Evolutionary conservation across 2,113 vertebrate genomes (phyloP), one percentile per base, ranked within the genome.

Genomic region (Poecilia latipinna): DNA sequence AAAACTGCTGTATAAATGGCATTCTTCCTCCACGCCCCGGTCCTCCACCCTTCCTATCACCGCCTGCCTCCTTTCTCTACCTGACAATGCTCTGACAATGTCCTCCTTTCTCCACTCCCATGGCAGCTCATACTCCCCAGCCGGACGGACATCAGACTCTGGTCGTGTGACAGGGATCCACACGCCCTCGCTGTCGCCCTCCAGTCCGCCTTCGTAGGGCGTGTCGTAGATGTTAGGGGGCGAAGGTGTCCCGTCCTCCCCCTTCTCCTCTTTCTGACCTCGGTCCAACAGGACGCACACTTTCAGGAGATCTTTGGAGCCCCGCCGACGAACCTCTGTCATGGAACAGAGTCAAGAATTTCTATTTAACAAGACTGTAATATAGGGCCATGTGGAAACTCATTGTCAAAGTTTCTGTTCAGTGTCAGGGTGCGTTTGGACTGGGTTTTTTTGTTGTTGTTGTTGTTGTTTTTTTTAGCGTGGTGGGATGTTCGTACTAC

Each of bases 241-340:
- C 3, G 85, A n/a, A 28, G 91, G 85, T 29, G 84, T 87, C 19
- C 77, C 63, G n/a, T 90, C 90, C 29, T 90, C 86, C 61, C 32
- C 71, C 70, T 86, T 91, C 65, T 69, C 62, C 37, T 88, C 84
- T 28, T 76, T 84, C 67, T 93, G 88, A 32, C 93, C 90, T 66
- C 90, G 95, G 75, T 97, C 96, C 60, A 97, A 91, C 80, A 98
- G 93, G 64, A 96, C 95, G 17, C 96, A 94, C 57, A 96, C 95
- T 88, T 97, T 98, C 87, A 98, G 91, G 3, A 97, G 96, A 70
- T 99, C 97, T 83, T 97, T 98, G 80, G 97, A 99, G 17, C 97
- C 98, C 0, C 96, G 92, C 3, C 96, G 91, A 2, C 97, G 94
- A 39, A 99, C 97, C 83, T 97, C 97, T 99, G 86, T 13, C 80